These are phyloP conservation scores for Schizopygopsis pylzovi DNA, from an alignment of 2,797 vertebrate species.

Conservation along the genomic window DNA sequence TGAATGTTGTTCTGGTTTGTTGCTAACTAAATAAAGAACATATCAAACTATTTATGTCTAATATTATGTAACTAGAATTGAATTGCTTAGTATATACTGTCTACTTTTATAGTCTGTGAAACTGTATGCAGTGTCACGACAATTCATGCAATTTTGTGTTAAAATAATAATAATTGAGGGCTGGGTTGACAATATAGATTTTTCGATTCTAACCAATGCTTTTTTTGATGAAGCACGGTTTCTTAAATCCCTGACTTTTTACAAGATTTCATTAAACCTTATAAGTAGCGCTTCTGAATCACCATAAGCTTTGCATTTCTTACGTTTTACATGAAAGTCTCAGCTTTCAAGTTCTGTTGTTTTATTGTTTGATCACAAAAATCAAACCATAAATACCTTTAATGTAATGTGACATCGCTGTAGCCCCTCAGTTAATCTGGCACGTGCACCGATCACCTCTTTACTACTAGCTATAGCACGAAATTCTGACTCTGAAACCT, in stretches of 20 bases:
- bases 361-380: not conserved
- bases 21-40: constrained; percentile 51
- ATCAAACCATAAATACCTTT: not conserved
- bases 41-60: not conserved
- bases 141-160: not conserved
- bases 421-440: not conserved
- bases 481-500: not conserved
- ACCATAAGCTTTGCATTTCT: not conserved
- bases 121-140: not conserved
- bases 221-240: not conserved
- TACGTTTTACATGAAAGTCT: not conserved
- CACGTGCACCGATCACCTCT: not conserved
- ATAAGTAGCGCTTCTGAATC: not conserved
- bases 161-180: not conserved
- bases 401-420: not conserved
- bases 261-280: not conserved
- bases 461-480: not conserved
- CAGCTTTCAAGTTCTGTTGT: not conserved
- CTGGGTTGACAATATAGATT: not conserved
- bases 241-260: not conserved
- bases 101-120: not conserved
- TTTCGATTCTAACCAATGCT: not conserved
- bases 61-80: not conserved
- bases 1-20: constrained; percentile 33
- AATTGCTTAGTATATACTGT: not conserved